Percentiles rank a stretch among this genome's conserved stretches.
Conservation (phyloP, 2,888 invertebrate genomes). For the Ophraella communa region DNA sequence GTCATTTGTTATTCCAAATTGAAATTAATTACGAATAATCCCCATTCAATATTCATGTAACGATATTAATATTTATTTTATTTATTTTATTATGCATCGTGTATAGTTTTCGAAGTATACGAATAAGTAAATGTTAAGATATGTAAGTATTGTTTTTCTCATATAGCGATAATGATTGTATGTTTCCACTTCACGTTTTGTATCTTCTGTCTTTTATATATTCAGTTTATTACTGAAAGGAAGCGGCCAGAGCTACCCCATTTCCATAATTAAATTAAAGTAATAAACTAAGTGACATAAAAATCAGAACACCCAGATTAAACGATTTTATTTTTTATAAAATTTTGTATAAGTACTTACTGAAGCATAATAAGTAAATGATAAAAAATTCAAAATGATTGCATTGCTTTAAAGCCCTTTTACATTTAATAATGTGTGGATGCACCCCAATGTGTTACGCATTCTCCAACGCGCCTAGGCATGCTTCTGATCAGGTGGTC, state of each 20-base stretch:
- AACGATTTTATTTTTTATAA: too few species aligned
- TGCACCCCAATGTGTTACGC: too few species aligned
- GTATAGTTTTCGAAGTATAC: neutral
- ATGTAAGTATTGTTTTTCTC: neutral
- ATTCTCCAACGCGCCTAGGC: too few species aligned
- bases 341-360: too few species aligned
- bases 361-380: too few species aligned
- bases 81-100: constrained; percentile 10
- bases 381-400: too few species aligned
- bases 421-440: too few species aligned
- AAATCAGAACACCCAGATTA: too few species aligned
- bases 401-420: too few species aligned
- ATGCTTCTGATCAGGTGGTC: too few species aligned
- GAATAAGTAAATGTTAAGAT: neutral
- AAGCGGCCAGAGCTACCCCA: neutral
- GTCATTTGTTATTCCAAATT: constrained; percentile 34
- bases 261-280: too few species aligned
- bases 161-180: neutral
- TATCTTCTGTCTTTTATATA: neutral
- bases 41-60: constrained; percentile 35
- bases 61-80: constrained; percentile 11
- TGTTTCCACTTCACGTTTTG: neutral
- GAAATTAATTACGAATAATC: constrained; percentile 31
- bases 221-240: neutral
- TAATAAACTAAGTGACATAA: too few species aligned